Percentiles rank a stretch among this genome's conserved stretches.
These are phyloP conservation scores for Eristalis pertinax DNA, from an alignment of 2,888 invertebrate species.

Conservation along the genomic window DNA sequence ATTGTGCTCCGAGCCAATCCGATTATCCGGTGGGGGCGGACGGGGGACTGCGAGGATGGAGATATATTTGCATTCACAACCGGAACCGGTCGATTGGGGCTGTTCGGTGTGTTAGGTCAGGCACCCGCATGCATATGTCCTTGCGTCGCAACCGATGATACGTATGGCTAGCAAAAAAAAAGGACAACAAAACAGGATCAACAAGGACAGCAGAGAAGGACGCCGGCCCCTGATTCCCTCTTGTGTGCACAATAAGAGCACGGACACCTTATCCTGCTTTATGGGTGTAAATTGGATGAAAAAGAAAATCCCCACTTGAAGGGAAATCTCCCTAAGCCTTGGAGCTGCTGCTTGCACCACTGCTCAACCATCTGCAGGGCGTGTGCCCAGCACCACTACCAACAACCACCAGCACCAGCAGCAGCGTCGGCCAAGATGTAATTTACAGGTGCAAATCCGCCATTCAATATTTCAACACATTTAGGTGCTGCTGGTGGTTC, in stretches of 20 bases:
- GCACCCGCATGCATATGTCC: neutral
- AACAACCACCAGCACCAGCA: slow-evolving; percentile 19
- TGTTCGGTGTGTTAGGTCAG: neutral
- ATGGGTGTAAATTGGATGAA: slow-evolving; percentile 71
- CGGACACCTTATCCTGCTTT: slow-evolving; percentile 67
- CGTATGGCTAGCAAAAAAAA: neutral
- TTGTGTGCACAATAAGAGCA: slow-evolving; percentile 47
- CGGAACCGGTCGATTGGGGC: neutral
- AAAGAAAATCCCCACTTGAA: slow-evolving; percentile 67
- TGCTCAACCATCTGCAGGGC: slow-evolving; percentile 20
- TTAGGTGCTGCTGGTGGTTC: slow-evolving; percentile 33
- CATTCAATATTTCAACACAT: slow-evolving; percentile 70
- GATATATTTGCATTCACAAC: neutral
- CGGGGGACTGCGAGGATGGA: neutral
- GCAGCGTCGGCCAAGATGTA: slow-evolving; percentile 27
- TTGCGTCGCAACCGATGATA: neutral
- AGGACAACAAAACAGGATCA: neutral
- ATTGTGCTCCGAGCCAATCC: neutral
- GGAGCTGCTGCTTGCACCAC: slow-evolving; percentile 4
- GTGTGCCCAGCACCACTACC: slow-evolving; percentile 5
- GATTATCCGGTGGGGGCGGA: neutral
- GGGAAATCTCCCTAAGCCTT: slow-evolving; percentile 64
- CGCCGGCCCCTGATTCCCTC: slow-evolving; percentile 35
- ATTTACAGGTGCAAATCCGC: slow-evolving; percentile 70
- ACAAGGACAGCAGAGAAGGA: neutral